Evolutionary conservation across 2,113 vertebrate genomes (phyloP), one percentile per base, ranked within the genome.

Genomic region (Barbus barbus): DNA sequence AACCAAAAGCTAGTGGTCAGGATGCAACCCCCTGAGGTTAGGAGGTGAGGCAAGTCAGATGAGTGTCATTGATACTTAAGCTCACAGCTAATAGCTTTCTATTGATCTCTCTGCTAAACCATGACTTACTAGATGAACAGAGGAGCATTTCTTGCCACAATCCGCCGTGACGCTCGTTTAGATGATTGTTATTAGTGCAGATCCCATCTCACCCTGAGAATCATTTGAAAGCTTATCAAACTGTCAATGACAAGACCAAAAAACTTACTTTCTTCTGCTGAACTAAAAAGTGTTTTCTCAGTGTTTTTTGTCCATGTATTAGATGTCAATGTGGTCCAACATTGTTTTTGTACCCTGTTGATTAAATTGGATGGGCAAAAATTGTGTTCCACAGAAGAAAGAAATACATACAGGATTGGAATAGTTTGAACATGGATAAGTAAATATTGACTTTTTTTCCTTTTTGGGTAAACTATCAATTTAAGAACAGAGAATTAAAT

Each of bases 51-150:
- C 76, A 63, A 31, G 63, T 75, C 83, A 78, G 31, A 75, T 80
- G 75, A 46, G 69, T 86, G 81, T 85, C 81, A 73, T 26, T 41
- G 78, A 85, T 79, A 84, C 80, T 82, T 82, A 60, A 82, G 71
- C 56, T 44, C 65, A 77, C 24, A 67, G 77, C 81, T 89, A 84
- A 87, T 61, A 65, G 84, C 73, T 60, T 87, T 84, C n/a, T 84
- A 89, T 86, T 44, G 86, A 89, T 87, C 38, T 38, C 14, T 58
- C 38, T 76, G 31, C 71, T 76, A 63, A 84, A 86, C 13, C 78
- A 78, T 69, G 77, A 81, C 84, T 78, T 88, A 53, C 58, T 78
- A 56, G 26, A 56, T 38, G 46, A 71, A 26, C 65, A 24, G 46
- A 36, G 28, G 46, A 63, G 20, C 53, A 31, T 72, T 74, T 53